Base-by-base conservation (phyloP, 2,113 vertebrate species). In the Heterotilapia buettikoferi region DNA sequence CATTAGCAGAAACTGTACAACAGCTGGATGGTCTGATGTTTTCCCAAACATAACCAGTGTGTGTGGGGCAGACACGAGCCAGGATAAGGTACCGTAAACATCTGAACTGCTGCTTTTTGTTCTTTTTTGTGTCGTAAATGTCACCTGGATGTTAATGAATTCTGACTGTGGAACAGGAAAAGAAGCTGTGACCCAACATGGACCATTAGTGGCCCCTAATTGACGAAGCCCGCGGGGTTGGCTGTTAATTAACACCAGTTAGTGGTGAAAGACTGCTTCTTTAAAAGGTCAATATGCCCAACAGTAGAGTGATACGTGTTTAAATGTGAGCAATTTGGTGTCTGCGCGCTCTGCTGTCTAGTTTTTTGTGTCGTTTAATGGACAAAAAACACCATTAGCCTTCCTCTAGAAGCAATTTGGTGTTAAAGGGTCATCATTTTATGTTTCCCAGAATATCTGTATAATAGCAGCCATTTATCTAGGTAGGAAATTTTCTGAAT, bases 1-100 rank as follows among this genome's bases (percentile, higher is more conserved):
- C 93, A 97, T 99, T 68, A 99, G 97, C 96, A 98, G 97, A 95
- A 98, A 97, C 85, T 99, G 98, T 91, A 98, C 97, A 0, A 92
- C 92, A 6, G 92, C 92, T 0, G 98, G 98, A 5, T 99, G 98
- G 98, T 97, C 98, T 0, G 96, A 97, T 5, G 96, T 95, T 5
- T 98, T 98, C 91, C 98, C 98, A 29, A 96, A 97, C 89, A 96
- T 98, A 84, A 81, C 92, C 79, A 97, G 95, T 2, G 97, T 96
- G 1, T 99, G 98, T 78, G 97, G 96, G 76, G 96, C 96, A 18
- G 94, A 94, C 18, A 93, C 92, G 2, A 88, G 80, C 82, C 91
- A 96, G 57, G 92, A 96, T 7, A 95, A 96, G 96, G 96, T 96
- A 84, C 16, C 24, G 13, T 4, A 38, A n/a, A 45, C 24, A 2